Evolutionary conservation across 2,113 vertebrate genomes (phyloP).

Genomic region (Pedetes capensis): DNA sequence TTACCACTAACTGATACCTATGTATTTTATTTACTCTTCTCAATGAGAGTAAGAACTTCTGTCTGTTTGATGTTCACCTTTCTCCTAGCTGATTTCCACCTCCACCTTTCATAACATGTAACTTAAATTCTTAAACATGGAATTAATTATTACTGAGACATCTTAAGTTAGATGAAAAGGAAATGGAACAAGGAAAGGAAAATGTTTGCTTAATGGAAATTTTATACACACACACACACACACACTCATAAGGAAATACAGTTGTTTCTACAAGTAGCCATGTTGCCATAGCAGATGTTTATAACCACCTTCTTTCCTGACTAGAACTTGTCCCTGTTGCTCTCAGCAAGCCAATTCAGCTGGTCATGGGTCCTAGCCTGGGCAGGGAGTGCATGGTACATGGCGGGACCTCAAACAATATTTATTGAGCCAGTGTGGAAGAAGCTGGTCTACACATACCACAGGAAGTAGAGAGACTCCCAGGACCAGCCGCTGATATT

Average conservation of each 20-base stretch:
- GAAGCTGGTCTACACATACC: background rate
- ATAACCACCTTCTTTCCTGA: background rate
- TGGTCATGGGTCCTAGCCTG: background rate
- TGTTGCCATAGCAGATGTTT: background rate
- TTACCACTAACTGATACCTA: background rate
- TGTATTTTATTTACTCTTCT: slow-evolving; percentile 7
- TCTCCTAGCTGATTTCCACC: background rate
- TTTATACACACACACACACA: background rate
- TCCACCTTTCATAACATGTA: background rate
- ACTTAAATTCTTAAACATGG: background rate
- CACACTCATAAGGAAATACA: background rate
- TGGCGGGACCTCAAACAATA: background rate
- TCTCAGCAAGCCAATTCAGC: background rate
- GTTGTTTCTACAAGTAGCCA: background rate
- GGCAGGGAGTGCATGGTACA: background rate
- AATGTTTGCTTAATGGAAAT: background rate
- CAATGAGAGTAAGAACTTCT: background rate
- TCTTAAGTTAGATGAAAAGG: background rate
- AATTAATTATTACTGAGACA: background rate
- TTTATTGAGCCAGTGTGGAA: background rate
- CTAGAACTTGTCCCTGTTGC: background rate
- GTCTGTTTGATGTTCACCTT: background rate
- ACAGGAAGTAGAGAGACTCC: background rate
- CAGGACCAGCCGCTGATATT: background rate
- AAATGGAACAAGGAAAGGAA: background rate